These are phyloP conservation scores for Novumbra hubbsi DNA, from an alignment of 2,797 vertebrate species.

Conservation along the genomic window DNA sequence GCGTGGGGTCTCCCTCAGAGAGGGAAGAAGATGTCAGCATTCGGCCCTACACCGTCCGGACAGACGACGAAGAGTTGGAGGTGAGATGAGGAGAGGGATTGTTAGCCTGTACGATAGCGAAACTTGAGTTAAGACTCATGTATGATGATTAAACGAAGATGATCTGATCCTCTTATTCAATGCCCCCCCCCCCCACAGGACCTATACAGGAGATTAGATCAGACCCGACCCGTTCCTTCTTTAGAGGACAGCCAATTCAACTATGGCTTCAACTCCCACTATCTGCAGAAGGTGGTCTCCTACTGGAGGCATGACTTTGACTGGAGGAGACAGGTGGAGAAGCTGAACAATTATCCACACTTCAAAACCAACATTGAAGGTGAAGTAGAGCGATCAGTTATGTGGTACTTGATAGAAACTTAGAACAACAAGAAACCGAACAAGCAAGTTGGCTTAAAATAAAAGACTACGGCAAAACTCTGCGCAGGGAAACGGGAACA, in stretches of 20 bases:
- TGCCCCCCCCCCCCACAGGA: slow-evolving; percentile 66
- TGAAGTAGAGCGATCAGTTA: slow-evolving; percentile 42
- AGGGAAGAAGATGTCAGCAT: slow-evolving; percentile 61
- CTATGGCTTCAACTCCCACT: slow-evolving; percentile 84
- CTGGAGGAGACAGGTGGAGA: slow-evolving; percentile 83
- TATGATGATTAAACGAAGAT: neutral
- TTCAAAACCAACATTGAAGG: slow-evolving; percentile 88
- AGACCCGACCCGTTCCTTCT: slow-evolving; percentile 68
- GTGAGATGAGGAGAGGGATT: slow-evolving; percentile 52
- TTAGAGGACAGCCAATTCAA: slow-evolving; percentile 82
- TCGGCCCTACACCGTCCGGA: slow-evolving; percentile 73
- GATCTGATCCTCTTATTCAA: neutral
- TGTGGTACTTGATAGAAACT: neutral
- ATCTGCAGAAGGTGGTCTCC: slow-evolving; percentile 76
- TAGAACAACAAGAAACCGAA: neutral
- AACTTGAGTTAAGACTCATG: neutral
- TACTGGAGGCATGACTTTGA: slow-evolving; percentile 87
- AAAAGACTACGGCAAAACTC: neutral
- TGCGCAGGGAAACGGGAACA: neutral
- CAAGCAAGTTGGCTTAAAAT: neutral
- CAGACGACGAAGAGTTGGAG: slow-evolving; percentile 77
- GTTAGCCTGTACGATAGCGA: neutral
- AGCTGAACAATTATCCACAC: slow-evolving; percentile 84
- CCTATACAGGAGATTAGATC: slow-evolving; percentile 78
- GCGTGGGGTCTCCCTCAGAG: slow-evolving; percentile 53